Evolutionary conservation across 1,140 invertebrate genomes (phyloP), one percentile per base, ranked within the genome.

Genomic region (Drosophila lowei): DNA sequence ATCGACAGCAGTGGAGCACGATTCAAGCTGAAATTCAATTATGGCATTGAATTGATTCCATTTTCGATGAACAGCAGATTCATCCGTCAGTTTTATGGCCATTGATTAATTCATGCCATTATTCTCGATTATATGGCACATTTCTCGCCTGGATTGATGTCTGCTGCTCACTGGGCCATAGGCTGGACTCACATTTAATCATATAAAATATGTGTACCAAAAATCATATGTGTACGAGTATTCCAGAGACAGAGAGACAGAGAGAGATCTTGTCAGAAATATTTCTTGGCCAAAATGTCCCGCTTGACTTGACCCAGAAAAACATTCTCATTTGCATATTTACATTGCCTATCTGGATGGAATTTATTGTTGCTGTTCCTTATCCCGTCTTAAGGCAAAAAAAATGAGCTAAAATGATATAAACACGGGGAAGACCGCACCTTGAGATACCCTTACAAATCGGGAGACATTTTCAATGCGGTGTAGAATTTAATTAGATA

Each of bases 241-340:
- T 11, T 11, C 47, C 23, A 23, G 3, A 28, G 28, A 23, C 3
- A 47, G 18, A 16, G 2, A 21, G 18, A 59, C 3, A 15, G 43
- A 15, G 16, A 15, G 6, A 8, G 42, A 6, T 8, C n/a, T 34
- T 38, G n/a, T 38, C 41, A 56, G 41, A 55, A 65, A 76, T 50
- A 71, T 42, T 53, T 50, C 47, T 71, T 72, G 52, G 34, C 47
- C 60, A 30, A 75, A 75, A 75, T 61, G 63, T 75, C 72, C 44
- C 53, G 42, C 62, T 67, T 30, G 63, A 75, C 72, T 76, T 76
- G 72, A 76, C 73, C 73, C 64, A 76, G 72, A 76, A 71, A 66
- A 80, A 77, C 63, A 70, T 80, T 80, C 34, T 67, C 58, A 86
- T 85, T 86, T 77, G 64, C 77, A 80, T 86, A 86, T 86, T 80